These are phyloP conservation scores for Nothobranchius kuhntae DNA, from an alignment of 2,113 vertebrate species.

Conservation along the genomic window DNA sequence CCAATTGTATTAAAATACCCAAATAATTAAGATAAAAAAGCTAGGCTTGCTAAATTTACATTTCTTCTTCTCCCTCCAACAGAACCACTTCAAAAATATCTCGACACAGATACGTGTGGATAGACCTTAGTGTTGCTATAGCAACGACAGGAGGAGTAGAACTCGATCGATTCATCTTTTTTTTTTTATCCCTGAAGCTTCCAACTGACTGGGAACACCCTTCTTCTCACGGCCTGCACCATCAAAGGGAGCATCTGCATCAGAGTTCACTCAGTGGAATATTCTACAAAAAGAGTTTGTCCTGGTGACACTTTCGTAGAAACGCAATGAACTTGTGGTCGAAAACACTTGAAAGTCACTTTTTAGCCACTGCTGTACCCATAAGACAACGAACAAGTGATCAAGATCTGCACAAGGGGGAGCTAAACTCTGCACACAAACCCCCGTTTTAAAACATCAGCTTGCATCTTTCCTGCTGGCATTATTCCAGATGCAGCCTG, in stretches of 20 bases:
- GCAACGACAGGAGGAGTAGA: conserved; percentile 60
- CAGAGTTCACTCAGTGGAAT: conserved; percentile 16
- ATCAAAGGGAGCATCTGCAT: conserved; percentile 2
- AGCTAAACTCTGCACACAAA: conserved; percentile 6
- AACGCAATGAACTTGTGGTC: background rate
- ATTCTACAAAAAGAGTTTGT: background rate
- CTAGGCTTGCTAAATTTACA: background rate
- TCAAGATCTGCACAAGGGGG: too few relatives aligned
- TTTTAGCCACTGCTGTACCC: too few relatives aligned
- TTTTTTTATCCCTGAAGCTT: conserved; percentile 52
- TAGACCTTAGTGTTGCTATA: conserved; percentile 68
- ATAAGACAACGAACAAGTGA: too few relatives aligned
- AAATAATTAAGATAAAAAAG: background rate
- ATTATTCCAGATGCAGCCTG: conserved; percentile 18
- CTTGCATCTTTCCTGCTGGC: background rate
- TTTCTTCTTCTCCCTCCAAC: conserved; percentile 8
- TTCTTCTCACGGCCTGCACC: conserved; percentile 42
- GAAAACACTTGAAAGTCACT: too few relatives aligned
- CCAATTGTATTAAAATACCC: background rate
- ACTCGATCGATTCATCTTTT: conserved; percentile 65
- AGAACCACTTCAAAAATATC: conserved; percentile 27
- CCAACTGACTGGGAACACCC: conserved; percentile 71
- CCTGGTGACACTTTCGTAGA: background rate
- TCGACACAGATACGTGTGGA: conserved; percentile 41
- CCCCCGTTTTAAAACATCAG: background rate